Conservation (phyloP, 1,140 invertebrate genomes). For the Drosophila nigromelanica region DNA sequence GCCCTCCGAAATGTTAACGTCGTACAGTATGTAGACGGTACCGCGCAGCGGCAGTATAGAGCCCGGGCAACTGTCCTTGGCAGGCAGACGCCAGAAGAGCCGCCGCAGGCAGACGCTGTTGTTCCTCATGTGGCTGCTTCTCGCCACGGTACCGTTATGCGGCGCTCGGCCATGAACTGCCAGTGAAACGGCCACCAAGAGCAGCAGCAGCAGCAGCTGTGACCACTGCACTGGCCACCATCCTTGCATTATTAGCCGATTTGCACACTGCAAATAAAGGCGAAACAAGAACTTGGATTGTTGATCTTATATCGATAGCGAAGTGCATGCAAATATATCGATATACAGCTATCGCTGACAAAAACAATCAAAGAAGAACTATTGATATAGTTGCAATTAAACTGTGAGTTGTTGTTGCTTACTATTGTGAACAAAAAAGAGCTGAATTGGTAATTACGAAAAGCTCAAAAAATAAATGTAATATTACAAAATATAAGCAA, state of each 20-base stretch:
- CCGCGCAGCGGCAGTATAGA: slow-evolving; percentile 46
- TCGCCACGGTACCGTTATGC: slow-evolving; percentile 20
- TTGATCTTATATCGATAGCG: slow-evolving; percentile 22
- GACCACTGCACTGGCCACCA: slow-evolving; percentile 41
- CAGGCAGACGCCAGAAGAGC: slow-evolving; percentile 26
- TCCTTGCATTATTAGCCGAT: slow-evolving; percentile 40
- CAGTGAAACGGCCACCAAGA: slow-evolving; percentile 17
- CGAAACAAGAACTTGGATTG: slow-evolving; percentile 18
- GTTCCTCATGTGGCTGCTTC: neutral
- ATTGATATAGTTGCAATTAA: neutral
- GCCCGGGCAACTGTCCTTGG: slow-evolving; percentile 48
- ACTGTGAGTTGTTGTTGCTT: too few species aligned
- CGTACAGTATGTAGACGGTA: slow-evolving; percentile 88
- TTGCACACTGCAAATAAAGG: slow-evolving; percentile 12
- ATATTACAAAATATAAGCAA: too few species aligned
- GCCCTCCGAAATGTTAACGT: slow-evolving; percentile 97
- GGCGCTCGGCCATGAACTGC: neutral
- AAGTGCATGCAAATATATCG: neutral
- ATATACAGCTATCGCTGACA: too few species aligned
- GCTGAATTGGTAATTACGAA: too few species aligned
- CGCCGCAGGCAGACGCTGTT: slow-evolving; percentile 28
- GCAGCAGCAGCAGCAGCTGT: slow-evolving; percentile 31
- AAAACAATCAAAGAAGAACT: neutral
- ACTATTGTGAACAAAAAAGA: too few species aligned
- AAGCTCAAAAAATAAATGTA: too few species aligned